Evolutionary conservation across 2,888 invertebrate species (phyloP).

Genomic region (Anthophora plumipes): DNA sequence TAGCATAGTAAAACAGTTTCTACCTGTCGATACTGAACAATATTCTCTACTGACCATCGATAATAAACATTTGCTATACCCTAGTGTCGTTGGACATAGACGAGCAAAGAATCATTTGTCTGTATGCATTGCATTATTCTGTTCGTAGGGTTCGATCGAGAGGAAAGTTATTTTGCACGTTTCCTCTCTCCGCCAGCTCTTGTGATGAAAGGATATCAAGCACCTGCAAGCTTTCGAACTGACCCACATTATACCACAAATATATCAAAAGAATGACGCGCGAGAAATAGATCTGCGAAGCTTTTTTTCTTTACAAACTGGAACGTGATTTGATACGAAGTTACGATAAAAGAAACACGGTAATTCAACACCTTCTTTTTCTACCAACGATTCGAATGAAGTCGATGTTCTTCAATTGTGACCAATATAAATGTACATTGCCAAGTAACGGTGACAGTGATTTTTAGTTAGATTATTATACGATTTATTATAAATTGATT

Average conservation of each 20-base stretch:
- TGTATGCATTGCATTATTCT: constrained; percentile 55
- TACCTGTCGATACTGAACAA: not conserved
- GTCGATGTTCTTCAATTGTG: too few relatives aligned
- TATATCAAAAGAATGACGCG: constrained; percentile 20
- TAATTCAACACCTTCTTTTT: too few relatives aligned
- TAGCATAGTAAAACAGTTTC: not conserved
- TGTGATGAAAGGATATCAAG: constrained; percentile 39
- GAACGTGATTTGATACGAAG: constrained; percentile 1
- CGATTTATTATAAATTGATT: too few relatives aligned
- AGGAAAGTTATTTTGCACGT: constrained; percentile 50
- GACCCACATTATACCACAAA: constrained; percentile 42
- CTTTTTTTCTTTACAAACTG: constrained; percentile 2
- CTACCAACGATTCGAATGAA: too few relatives aligned
- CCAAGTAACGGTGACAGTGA: too few relatives aligned
- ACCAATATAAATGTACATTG: too few relatives aligned
- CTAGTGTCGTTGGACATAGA: not conserved
- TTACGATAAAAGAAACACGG: not conserved
- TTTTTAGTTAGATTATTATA: too few relatives aligned
- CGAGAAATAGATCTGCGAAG: constrained; percentile 20
- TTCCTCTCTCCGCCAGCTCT: constrained; percentile 14
- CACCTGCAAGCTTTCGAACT: constrained; percentile 35
- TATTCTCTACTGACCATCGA: not conserved
- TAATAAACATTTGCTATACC: constrained; percentile 14
- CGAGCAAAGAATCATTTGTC: constrained; percentile 45
- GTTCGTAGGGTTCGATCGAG: constrained; percentile 38